Evolutionary conservation across 2,797 vertebrate genomes (phyloP).

Genomic region (Micrastur ruficollis): DNA sequence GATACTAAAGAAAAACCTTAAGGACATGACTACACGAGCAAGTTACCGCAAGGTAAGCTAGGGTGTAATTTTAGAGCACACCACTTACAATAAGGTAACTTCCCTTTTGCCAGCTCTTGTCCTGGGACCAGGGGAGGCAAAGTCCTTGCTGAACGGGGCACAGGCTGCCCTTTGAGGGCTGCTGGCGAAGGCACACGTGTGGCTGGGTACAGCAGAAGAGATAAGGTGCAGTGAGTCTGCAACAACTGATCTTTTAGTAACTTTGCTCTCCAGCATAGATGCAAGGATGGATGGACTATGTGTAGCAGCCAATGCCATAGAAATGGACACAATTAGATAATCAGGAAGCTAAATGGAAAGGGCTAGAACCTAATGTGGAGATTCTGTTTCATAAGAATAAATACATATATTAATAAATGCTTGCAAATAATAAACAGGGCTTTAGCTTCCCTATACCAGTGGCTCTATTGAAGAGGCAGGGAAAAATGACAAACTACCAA

Average conservation of each 20-base stretch:
- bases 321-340: background rate
- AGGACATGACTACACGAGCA: constrained; percentile 37
- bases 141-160: background rate
- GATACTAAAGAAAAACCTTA: constrained; percentile 48
- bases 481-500: background rate
- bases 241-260: background rate
- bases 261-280: background rate
- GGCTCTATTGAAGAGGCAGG: background rate
- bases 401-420: background rate
- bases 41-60: constrained; percentile 48
- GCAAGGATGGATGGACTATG: background rate
- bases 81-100: background rate
- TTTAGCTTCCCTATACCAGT: background rate
- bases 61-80: constrained; percentile 22
- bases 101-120: background rate
- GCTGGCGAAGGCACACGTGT: background rate
- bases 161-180: background rate
- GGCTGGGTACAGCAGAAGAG: background rate
- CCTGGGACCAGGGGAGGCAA: background rate
- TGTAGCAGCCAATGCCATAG: background rate
- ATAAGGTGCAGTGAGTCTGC: background rate
- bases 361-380: background rate
- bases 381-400: background rate
- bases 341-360: background rate
- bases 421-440: background rate